A percentile compares a stretch with the other conserved stretches of the same genome.
phyloP scores from a whole-genome alignment of 2,797 vertebrate species.

The Lutjanus argentimaculatus region DNA sequence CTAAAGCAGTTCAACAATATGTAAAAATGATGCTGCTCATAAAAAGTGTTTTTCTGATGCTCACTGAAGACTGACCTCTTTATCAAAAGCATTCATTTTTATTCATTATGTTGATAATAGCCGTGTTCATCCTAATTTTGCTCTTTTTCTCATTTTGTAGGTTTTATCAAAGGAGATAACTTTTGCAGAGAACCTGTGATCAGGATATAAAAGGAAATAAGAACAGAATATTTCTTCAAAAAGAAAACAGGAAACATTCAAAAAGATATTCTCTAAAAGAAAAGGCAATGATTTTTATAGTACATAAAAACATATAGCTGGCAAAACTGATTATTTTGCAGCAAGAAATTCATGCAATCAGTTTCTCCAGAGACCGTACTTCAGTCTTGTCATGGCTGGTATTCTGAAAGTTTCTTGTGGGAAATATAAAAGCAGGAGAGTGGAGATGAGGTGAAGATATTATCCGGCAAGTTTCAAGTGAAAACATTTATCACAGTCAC shows the following conservation, averaged over 20 bases:
- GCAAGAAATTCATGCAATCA: conserved; percentile 3
- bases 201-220: not conserved
- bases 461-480: conserved; percentile 26
- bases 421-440: conserved; percentile 36
- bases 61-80: not conserved
- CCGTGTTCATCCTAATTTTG: not conserved
- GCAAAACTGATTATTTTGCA: not conserved
- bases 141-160: not conserved
- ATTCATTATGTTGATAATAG: not conserved
- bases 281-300: not conserved
- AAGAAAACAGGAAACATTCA: not conserved
- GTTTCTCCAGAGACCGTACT: not conserved
- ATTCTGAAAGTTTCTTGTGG: conserved; percentile 14
- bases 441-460: conserved; percentile 20
- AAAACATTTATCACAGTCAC: conserved; percentile 45
- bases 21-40: not conserved
- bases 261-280: not conserved
- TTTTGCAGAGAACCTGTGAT: not conserved
- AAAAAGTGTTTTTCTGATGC: not conserved
- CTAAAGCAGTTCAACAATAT: not conserved
- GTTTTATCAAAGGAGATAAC: not conserved
- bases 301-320: not conserved
- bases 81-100: not conserved
- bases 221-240: not conserved
- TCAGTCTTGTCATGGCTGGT: not conserved